Base-by-base conservation (phyloP, 2,797 vertebrate species). In the Hyperoplus lanceolatus region DNA sequence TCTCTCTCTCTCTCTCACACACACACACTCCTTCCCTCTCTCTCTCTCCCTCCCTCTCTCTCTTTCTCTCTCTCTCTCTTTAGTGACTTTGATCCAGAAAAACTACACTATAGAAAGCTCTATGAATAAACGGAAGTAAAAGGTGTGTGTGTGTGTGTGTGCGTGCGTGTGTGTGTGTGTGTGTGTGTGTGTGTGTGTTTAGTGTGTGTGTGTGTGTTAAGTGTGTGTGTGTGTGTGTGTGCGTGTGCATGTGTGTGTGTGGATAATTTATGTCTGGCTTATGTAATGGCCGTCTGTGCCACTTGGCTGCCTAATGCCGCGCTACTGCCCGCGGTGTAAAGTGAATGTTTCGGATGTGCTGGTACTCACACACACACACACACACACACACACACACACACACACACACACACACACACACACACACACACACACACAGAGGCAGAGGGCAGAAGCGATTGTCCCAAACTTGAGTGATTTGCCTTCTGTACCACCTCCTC, bases 261-360 rank as follows among this genome's bases (percentile, higher is more conserved):
- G 87, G 89, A 82, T 93, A 72, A 93, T 92, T 92, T 76, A 92
- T 93, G 86, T 85, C 74, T 51, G 70, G 72, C 29, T 94, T 95
- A 92, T 87, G 91, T 92, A 95, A 95, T 0, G 79, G 60, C 78
- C 50, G 87, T 91, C 90, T 91, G 92, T 93, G 93, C 89, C 92
- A 90, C 89, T 93, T 92, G 89, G 90, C 91, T 93, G 88, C 91
- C 68, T 88, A 58, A 87, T 92, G 90, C 92, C 49, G 75, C 63
- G 82, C 77, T 87, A 90, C 92, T 90, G 86, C 80, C 66, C 78
- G 77, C n/a, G 84, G 72, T 57, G 82, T 41, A 58, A 80, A 79
- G 68, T 92, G 90, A 92, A 91, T 91, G 89, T 54, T 80, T 83
- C 39, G 56, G 82, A 68, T 63, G 59, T 84, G 77, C 88, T 83